These are phyloP conservation scores for Noctuana brunneofusca DNA, from an alignment of 2,888 invertebrate species.

Conservation along the genomic window DNA sequence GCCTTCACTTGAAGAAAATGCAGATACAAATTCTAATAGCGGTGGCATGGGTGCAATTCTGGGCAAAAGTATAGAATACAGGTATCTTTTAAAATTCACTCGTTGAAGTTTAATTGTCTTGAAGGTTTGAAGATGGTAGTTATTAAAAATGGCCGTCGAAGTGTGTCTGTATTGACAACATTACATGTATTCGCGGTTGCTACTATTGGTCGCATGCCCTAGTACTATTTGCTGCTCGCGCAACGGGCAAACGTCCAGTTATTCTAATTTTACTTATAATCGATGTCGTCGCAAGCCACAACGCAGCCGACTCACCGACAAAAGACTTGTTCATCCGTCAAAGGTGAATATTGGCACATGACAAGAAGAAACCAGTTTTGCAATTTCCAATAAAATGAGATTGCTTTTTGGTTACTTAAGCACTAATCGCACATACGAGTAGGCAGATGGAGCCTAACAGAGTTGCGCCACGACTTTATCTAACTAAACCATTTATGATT, in stretches of 20 bases:
- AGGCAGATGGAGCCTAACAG: constrained; percentile 4
- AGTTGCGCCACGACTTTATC: constrained; percentile 14
- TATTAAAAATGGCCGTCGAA: constrained; percentile 36
- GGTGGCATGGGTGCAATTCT: too few relatives aligned
- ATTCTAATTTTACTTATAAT: constrained; percentile 82
- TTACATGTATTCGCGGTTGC: constrained; percentile 74
- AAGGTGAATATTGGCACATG: constrained; percentile 52
- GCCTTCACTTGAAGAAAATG: too few relatives aligned
- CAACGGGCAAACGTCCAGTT: constrained; percentile 81
- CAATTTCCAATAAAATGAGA: constrained; percentile 27
- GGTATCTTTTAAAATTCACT: not conserved
- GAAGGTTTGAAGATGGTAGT: not conserved
- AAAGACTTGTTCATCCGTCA: constrained; percentile 67
- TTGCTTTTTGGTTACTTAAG: constrained; percentile 24
- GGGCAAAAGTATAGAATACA: not conserved
- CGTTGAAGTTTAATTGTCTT: too few relatives aligned
- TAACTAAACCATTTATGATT: not conserved
- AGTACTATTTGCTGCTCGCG: constrained; percentile 79
- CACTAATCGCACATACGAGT: constrained; percentile 16
- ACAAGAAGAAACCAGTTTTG: constrained; percentile 30
- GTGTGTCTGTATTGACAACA: constrained; percentile 67
- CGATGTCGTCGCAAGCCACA: constrained; percentile 77
- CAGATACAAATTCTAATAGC: too few relatives aligned
- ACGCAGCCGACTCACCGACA: constrained; percentile 69
- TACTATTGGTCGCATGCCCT: constrained; percentile 81